A percentile compares a stretch with the other conserved stretches of the same genome.
phyloP scores from a whole-genome alignment of 2,888 invertebrate species.

The Lepidocyrtoides sp. region DNA sequence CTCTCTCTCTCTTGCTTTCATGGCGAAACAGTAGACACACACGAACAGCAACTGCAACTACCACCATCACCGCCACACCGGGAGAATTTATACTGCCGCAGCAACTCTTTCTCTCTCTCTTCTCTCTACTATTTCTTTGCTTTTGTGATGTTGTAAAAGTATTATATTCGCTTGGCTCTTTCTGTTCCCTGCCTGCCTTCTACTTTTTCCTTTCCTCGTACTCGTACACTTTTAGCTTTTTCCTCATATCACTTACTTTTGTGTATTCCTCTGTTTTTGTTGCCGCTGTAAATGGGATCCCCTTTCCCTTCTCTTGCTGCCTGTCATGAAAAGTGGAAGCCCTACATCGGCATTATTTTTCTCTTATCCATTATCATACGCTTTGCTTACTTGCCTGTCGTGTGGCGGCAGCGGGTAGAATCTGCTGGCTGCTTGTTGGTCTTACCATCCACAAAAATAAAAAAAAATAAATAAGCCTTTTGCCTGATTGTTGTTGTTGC shows the following conservation, averaged over 20 bases:
- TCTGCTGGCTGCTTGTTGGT: neutral
- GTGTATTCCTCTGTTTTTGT: neutral
- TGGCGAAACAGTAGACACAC: constrained; percentile 56
- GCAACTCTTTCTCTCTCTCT: constrained; percentile 10
- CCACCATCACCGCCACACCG: constrained; percentile 54
- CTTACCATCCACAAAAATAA: too few relatives aligned
- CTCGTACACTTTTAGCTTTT: constrained; percentile 27
- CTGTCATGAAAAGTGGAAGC: constrained; percentile 74
- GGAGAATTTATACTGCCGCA: constrained; percentile 62
- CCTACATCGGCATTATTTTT: constrained; percentile 63
- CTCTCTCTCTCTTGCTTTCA: neutral
- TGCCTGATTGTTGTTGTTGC: constrained; percentile 64
- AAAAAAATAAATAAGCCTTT: constrained; percentile 34
- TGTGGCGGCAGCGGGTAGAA: constrained; percentile 54
- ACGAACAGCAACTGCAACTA: constrained; percentile 32
- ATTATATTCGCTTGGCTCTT: constrained; percentile 24
- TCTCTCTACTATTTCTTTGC: neutral
- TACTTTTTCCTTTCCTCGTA: constrained; percentile 10
- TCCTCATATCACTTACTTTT: neutral
- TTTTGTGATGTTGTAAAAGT: neutral
- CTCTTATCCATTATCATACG: constrained; percentile 51
- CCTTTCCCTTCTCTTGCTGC: constrained; percentile 46
- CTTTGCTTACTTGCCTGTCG: constrained; percentile 52
- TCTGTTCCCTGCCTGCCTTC: constrained; percentile 21
- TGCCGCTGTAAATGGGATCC: constrained; percentile 57